Base-by-base conservation (phyloP, 2,888 invertebrate species). In the Anoplius nigerrimus region DNA sequence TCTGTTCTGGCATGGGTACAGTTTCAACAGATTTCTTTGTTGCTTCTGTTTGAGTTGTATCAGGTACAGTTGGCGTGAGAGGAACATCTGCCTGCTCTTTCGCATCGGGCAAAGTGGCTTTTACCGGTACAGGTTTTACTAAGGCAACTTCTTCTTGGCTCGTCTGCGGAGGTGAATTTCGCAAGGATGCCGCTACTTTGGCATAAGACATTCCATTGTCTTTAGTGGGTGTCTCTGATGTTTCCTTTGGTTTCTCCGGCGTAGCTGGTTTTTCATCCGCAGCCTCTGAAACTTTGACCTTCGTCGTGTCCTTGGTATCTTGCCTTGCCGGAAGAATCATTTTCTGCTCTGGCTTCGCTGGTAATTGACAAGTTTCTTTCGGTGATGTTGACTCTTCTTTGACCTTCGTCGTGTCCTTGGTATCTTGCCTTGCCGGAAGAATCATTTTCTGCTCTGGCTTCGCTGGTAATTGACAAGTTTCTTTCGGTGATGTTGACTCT, bases 151-250 rank as follows among this genome's bases (percentile, higher is more conserved):
- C 87, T 34, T 76, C 67, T 76, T 85, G 86, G 43, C 69, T 71
- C 15, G 66, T 57, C 78, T 85, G 88, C 15, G 91, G 90, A 21
- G 90, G 89, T 13, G 89, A 88, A 43, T 83, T 79, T 22, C 84
- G 83, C 60, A 89, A 89, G 48, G 87, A 81, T 18, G 92, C 92
- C 6, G 94, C 89, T 43, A 94, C 91, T 87, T 93, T 92, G 20
- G 94, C 94, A 81, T 94, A 94, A 0, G 94, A 93, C 87, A 93
- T 94, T 15, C 75, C 76, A 0, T 20, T 13, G 0, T 80, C 78
- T 53, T 63, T 78, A 16, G 11, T 21, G 21, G 21, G 0, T 60
- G 53, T 34, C 69, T 73, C 58, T 21, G 52, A 6, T 11, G 59
- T 48, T 66, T 79, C 73, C n/a, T 21, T 54, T 3, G 62, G 13